Conservation (phyloP, 2,113 vertebrate genomes). For the Rhabdornis inornatus region DNA sequence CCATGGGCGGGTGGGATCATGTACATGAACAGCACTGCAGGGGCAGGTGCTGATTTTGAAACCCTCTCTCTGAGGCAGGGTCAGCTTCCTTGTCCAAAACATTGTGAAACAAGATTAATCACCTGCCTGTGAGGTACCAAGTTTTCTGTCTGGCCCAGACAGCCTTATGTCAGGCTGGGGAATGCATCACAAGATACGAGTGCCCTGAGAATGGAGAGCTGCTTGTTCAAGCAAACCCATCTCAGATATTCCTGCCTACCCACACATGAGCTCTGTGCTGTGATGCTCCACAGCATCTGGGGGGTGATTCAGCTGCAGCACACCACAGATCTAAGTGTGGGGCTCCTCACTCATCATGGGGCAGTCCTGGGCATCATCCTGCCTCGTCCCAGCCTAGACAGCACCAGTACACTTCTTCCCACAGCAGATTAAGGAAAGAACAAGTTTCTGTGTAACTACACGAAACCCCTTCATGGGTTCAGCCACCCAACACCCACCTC, state of each 20-base stretch:
- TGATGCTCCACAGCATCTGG: not conserved
- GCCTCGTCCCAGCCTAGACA: not conserved
- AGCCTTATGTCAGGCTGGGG: not conserved
- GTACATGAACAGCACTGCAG: not conserved
- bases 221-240: not conserved
- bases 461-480: not conserved
- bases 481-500: conserved; percentile 70
- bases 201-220: not conserved
- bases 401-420: not conserved
- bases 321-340: no score
- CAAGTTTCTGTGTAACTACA: rapidly evolving
- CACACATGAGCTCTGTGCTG: not conserved
- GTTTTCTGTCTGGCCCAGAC: not conserved
- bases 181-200: not conserved
- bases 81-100: not conserved
- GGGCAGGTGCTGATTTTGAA: not conserved
- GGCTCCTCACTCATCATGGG: not conserved
- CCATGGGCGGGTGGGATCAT: rapidly evolving
- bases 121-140: not conserved
- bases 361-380: not conserved
- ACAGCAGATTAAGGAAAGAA: not conserved
- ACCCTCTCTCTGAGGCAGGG: not conserved
- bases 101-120: not conserved
- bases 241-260: not conserved
- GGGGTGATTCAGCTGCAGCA: not conserved